A percentile compares a stretch with the other conserved stretches of the same genome.
These are phyloP conservation scores for Phyllotreta striolata DNA, from an alignment of 2,888 invertebrate species.

Conservation along the genomic window DNA sequence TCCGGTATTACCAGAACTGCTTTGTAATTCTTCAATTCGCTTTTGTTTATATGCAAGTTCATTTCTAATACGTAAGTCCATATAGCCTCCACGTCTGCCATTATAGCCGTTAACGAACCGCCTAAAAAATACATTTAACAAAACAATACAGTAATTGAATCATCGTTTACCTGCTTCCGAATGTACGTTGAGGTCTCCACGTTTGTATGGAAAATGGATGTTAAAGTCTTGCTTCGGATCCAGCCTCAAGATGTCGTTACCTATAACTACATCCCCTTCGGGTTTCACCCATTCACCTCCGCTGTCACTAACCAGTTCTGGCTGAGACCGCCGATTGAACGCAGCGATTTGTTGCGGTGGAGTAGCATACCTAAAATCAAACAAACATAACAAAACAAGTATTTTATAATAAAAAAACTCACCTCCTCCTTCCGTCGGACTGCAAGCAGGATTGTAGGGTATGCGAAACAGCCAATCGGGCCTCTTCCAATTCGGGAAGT, in stretches of 20 bases:
- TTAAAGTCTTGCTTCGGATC: slow-evolving; percentile 78
- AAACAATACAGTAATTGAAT: background rate
- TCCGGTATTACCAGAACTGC: slow-evolving; percentile 90
- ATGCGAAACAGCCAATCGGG: slow-evolving; percentile 82
- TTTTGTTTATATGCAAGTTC: slow-evolving; percentile 76
- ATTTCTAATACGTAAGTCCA: slow-evolving; percentile 84
- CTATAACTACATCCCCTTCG: slow-evolving; percentile 73
- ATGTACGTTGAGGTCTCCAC: slow-evolving; percentile 90
- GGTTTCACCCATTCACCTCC: slow-evolving; percentile 71
- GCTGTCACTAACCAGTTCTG: slow-evolving; percentile 70
- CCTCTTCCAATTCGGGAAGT: slow-evolving; percentile 83
- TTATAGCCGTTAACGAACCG: slow-evolving; percentile 83
- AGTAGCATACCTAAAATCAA: slow-evolving; percentile 70
- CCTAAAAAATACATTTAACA: slow-evolving; percentile 53
- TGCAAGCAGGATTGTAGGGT: slow-evolving; percentile 87
- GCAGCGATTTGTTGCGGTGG: slow-evolving; percentile 90
- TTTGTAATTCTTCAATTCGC: slow-evolving; percentile 78
- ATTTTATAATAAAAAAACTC: background rate
- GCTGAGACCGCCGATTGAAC: slow-evolving; percentile 81
- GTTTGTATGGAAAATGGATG: slow-evolving; percentile 87
- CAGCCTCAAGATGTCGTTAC: slow-evolving; percentile 77
- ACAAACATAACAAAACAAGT: slow-evolving; percentile 13
- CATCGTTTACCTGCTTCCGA: slow-evolving; percentile 66
- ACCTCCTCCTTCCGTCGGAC: slow-evolving; percentile 78
- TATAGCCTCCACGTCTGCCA: slow-evolving; percentile 87